phyloP scores from a whole-genome alignment of 2,888 invertebrate species.

The Eupithecia dodoneata region DNA sequence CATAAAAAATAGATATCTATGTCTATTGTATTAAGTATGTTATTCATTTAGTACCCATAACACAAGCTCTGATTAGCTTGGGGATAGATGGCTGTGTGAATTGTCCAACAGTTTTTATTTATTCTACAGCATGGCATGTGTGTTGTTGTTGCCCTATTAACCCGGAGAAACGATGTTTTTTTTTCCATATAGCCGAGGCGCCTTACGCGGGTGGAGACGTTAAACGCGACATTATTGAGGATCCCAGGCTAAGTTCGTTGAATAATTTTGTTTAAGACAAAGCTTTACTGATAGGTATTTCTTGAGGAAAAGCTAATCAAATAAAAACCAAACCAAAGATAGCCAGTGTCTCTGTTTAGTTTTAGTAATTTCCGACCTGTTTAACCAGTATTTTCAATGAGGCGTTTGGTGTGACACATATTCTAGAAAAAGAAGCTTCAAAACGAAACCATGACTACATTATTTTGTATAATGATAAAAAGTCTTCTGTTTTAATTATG shows the following conservation, averaged over 20 bases:
- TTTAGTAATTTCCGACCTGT: slow-evolving; percentile 1
- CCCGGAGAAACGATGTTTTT: neutral
- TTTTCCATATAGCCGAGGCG: neutral
- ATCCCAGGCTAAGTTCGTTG: neutral
- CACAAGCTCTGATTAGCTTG: no score
- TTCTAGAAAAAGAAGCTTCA: slow-evolving; percentile 6
- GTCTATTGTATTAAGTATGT: no score
- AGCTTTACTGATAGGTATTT: neutral
- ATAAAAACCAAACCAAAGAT: neutral
- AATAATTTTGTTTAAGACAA: neutral
- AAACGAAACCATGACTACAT: slow-evolving; percentile 1
- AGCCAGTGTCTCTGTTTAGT: neutral
- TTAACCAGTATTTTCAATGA: slow-evolving; percentile 1
- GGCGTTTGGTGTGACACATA: neutral
- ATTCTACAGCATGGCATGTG: neutral
- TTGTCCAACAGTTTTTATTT: no score
- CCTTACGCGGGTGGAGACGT: neutral
- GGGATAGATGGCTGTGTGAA: no score
- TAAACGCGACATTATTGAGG: neutral
- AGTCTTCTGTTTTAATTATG: neutral
- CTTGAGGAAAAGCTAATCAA: neutral
- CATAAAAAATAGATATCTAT: no score
- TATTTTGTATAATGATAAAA: neutral
- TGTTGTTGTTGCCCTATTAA: neutral
- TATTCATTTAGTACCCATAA: no score